Base-by-base conservation (phyloP, 2,797 vertebrate species). In the Cossypha niveicapilla region DNA sequence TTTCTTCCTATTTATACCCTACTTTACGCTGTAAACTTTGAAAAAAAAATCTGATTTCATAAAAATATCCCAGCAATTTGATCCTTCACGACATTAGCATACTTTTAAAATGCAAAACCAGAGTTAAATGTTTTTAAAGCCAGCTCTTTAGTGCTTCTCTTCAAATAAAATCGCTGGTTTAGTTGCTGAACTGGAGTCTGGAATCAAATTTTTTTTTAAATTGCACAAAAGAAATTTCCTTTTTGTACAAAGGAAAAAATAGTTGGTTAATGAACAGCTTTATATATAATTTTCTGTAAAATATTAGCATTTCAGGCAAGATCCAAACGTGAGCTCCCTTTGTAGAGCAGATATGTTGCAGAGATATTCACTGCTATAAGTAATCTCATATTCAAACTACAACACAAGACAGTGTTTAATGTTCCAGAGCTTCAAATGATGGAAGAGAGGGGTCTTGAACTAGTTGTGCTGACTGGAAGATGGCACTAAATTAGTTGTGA, bases 51-150 rank as follows among this genome's bases (percentile, higher is more conserved):
- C 85, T 68, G 65, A 84, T 75, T 93, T 91, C 28, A 45, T 62
- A 91, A 56, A 88, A 91, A 78, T 88, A 92, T 93, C 86, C 66
- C 15, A 51, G 23, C 48, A 96, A 90, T 93, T 94, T 78, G 44
- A 90, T 92, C 83, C 37, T 68, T 90, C 48, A 16, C 9, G 13
- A 37, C 48, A 94, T 96, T 96, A 96, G 58, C 95, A 96, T 96
- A 90, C 88, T 76, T 95, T 93, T 94, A 86, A 95, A 96, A 95
- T 94, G 94, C 63, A 95, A 96, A 96, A 93, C 73, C 51, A 44
- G 60, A 96, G 62, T 77, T 68, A 58, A 78, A 92, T 48, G 34
- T 84, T 90, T 84, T 78, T 78, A 95, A 95, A 94, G 83, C 18
- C 75, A 75, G 10, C 71, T 90, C 57, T 95, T 93, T 78, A 92